Evolutionary conservation across 2,797 vertebrate species (phyloP).

Genomic region (Margarornis squamiger): DNA sequence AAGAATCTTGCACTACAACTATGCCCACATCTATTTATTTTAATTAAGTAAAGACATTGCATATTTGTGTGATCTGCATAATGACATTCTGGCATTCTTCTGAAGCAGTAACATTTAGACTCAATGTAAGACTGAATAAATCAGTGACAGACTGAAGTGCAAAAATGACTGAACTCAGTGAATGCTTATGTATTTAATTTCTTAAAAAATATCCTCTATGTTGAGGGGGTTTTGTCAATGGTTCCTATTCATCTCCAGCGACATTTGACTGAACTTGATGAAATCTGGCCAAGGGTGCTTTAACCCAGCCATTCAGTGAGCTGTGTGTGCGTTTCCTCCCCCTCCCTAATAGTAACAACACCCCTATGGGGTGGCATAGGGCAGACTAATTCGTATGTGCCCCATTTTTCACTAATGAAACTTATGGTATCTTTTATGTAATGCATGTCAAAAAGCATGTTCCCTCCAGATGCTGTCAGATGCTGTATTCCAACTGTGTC

Average conservation of each 20-base stretch:
- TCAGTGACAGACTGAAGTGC: not conserved
- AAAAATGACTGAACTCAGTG: not conserved
- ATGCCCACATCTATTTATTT: not conserved
- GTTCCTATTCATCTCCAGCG: not conserved
- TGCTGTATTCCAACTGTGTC: not conserved
- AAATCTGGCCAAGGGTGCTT: not conserved
- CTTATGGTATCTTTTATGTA: not conserved
- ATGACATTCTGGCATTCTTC: not conserved
- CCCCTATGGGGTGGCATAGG: too few species aligned
- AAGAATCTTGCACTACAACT: not conserved
- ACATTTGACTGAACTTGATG: not conserved
- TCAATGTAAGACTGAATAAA: not conserved
- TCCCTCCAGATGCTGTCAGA: rapidly evolving
- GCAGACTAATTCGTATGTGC: not conserved
- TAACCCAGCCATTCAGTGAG: not conserved
- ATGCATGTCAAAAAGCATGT: not conserved
- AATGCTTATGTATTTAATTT: not conserved
- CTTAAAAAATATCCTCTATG: not conserved
- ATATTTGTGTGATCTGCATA: not conserved
- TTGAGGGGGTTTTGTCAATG: not conserved
- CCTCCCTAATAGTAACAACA: not conserved
- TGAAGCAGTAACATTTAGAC: not conserved
- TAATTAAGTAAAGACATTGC: not conserved
- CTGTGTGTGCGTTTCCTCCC: rapidly evolving
- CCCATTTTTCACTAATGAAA: not conserved